Percentiles rank a stretch among this genome's conserved stretches.
These are phyloP conservation scores for Psix sp. DNA, from an alignment of 1,140 invertebrate genomes.

Conservation along the genomic window DNA sequence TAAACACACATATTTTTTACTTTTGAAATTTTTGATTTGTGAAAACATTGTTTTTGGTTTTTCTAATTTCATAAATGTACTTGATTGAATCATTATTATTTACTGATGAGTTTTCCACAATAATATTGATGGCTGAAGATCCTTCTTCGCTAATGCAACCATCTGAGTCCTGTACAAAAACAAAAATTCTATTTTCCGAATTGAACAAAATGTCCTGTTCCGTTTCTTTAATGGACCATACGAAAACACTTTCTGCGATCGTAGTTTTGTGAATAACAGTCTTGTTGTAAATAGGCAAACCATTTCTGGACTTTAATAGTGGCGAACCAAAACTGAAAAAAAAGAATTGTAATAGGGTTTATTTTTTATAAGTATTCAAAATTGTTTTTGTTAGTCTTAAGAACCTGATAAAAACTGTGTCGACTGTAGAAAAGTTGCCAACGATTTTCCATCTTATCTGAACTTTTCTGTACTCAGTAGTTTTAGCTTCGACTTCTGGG, in stretches of 20 bases:
- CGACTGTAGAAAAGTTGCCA: neutral
- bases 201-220: conserved; percentile 9
- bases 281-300: conserved; percentile 66
- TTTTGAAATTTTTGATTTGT: too few species aligned
- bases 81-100: conserved; percentile 7
- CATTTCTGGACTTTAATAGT: conserved; percentile 63
- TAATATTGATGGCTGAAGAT: conserved; percentile 38
- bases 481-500: conserved; percentile 51
- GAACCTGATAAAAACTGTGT: neutral
- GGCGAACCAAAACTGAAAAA: conserved; percentile 64
- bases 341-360: conserved; percentile 3
- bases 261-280: conserved; percentile 58
- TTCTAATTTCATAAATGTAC: neutral
- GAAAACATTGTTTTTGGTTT: too few species aligned
- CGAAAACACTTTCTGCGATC: conserved; percentile 44
- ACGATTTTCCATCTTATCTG: conserved; percentile 63
- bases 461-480: conserved; percentile 19
- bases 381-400: conserved; percentile 14
- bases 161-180: conserved; percentile 58
- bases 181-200: conserved; percentile 61
- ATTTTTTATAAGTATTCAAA: conserved; percentile 9
- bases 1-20: too few species aligned
- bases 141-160: conserved; percentile 63
- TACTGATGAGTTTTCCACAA: conserved; percentile 37
- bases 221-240: conserved; percentile 48